These are phyloP conservation scores for Caenorhabditis brenneri DNA, from an alignment of 1,140 invertebrate species.

Conservation along the genomic window DNA sequence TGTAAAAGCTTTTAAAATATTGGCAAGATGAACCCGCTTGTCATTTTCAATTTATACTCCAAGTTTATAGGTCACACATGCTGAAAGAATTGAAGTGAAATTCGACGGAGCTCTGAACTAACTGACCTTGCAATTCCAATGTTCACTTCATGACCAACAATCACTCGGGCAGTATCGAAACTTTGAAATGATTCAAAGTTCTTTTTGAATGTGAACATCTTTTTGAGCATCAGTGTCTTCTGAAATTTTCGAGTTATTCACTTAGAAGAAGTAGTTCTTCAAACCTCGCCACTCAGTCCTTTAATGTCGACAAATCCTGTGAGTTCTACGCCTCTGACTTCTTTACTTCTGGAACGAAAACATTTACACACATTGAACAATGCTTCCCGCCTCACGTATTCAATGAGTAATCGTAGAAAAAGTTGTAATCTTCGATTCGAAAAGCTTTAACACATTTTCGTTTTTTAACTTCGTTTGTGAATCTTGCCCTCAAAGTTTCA, in stretches of 20 bases:
- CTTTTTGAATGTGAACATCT: not conserved
- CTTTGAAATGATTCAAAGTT: not conserved
- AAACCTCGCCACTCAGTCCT: not conserved
- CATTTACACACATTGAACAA: not conserved
- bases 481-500: not conserved
- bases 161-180: not conserved
- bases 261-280: too few relatives aligned
- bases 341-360: not conserved
- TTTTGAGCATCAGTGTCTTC: not conserved
- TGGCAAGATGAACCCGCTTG: too few relatives aligned
- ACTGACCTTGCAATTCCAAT: constrained; percentile 5
- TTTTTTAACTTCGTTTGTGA: not conserved
- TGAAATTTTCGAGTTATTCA: not conserved
- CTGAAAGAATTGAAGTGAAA: too few relatives aligned
- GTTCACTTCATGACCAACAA: not conserved
- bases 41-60: too few relatives aligned
- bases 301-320: not conserved
- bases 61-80: not conserved
- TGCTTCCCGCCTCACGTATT: not conserved
- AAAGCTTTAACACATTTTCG: not conserved
- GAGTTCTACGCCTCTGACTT: not conserved
- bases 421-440: not conserved
- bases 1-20: too few relatives aligned
- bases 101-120: not conserved
- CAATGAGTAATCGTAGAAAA: not conserved